Percentiles rank a stretch among this genome's conserved stretches.
phyloP scores from a whole-genome alignment of 2,888 invertebrate species.

The Hypolimnas misippus region DNA sequence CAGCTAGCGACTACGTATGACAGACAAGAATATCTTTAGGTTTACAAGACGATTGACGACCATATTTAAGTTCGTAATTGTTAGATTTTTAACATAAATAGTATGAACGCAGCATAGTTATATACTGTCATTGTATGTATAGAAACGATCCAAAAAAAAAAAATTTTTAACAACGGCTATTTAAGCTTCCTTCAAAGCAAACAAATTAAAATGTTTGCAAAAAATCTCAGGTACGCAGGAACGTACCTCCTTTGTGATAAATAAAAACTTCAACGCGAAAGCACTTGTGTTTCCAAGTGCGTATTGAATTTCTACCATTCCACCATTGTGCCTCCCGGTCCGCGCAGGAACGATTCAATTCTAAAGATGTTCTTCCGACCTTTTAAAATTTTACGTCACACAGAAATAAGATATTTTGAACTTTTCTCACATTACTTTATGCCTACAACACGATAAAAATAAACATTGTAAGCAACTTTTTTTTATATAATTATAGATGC shows the following conservation, averaged over 20 bases:
- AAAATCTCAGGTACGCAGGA: conserved; percentile 42
- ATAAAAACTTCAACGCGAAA: conserved; percentile 48
- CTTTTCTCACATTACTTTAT: neutral
- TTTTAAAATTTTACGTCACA: conserved; percentile 31
- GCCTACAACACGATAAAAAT: neutral
- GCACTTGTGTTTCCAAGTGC: conserved; percentile 48
- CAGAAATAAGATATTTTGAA: conserved; percentile 21
- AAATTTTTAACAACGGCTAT: conserved; percentile 23
- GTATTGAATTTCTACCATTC: conserved; percentile 61
- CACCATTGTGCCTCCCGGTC: conserved; percentile 35
- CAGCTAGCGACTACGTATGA: too few species aligned
- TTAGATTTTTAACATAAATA: too few species aligned
- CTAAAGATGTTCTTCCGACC: conserved; percentile 49
- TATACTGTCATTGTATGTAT: neutral
- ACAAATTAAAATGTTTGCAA: conserved; percentile 33
- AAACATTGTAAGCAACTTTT: neutral
- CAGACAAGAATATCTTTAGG: too few species aligned
- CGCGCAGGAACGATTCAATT: conserved; percentile 45
- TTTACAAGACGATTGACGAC: too few species aligned
- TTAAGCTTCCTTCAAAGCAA: conserved; percentile 22
- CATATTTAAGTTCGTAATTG: too few species aligned
- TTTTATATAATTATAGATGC: conserved; percentile 3
- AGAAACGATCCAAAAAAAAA: neutral
- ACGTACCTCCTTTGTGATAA: conserved; percentile 43
- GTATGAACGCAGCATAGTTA: too few species aligned